Evolutionary conservation across 2,888 invertebrate species (phyloP).

Genomic region (Cephus pulcher): DNA sequence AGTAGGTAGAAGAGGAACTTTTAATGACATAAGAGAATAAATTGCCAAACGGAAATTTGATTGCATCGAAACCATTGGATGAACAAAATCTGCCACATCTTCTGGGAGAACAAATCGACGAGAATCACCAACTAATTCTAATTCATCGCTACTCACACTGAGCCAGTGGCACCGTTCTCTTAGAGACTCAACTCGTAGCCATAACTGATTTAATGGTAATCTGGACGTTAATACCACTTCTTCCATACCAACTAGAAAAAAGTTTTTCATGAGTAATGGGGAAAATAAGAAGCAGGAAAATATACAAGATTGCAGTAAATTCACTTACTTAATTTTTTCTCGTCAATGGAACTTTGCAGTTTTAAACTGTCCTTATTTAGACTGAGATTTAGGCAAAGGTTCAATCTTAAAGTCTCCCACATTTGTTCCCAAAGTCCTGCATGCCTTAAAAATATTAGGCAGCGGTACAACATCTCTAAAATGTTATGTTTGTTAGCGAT

Average conservation of each 20-base stretch:
- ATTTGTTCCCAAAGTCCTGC: constrained; percentile 82
- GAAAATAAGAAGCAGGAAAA: not conserved
- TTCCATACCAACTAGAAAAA: constrained; percentile 70
- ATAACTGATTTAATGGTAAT: constrained; percentile 79
- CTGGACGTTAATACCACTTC: constrained; percentile 73
- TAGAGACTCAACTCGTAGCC: constrained; percentile 80
- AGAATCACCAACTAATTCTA: constrained; percentile 71
- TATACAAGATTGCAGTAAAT: not conserved
- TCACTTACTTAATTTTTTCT: constrained; percentile 65
- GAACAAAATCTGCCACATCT: constrained; percentile 76
- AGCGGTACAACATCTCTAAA: constrained; percentile 67
- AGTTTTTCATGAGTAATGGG: not conserved
- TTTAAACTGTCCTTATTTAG: constrained; percentile 43
- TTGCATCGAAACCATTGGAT: constrained; percentile 72
- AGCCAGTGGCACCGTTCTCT: constrained; percentile 81
- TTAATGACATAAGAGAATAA: constrained; percentile 71
- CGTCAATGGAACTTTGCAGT: constrained; percentile 60
- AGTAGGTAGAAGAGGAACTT: constrained; percentile 72
- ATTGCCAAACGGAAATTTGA: constrained; percentile 73
- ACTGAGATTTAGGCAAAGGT: constrained; percentile 74
- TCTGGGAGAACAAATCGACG: constrained; percentile 75
- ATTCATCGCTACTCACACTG: constrained; percentile 67
- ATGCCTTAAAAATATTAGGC: constrained; percentile 74
- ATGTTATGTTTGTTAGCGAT: not conserved
- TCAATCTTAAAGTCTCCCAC: constrained; percentile 78